These are phyloP conservation scores for Acrossocheilus fasciatus DNA, from an alignment of 2,797 vertebrate species.

Conservation along the genomic window DNA sequence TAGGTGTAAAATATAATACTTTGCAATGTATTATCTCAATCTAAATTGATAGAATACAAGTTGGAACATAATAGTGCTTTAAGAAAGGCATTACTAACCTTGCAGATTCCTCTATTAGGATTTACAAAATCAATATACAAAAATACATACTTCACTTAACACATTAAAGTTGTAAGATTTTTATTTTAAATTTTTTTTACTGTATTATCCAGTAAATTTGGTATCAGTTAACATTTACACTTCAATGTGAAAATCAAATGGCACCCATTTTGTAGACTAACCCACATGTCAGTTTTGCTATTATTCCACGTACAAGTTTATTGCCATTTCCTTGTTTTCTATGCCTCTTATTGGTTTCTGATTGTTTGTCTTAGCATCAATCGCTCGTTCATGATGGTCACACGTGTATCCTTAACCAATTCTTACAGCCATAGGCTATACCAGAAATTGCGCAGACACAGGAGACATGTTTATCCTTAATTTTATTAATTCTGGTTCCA, in stretches of 20 bases:
- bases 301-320: not conserved
- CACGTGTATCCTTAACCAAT: conserved; percentile 38
- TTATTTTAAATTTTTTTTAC: not conserved
- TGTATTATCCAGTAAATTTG: not conserved
- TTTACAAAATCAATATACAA: not conserved
- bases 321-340: not conserved
- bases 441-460: not conserved
- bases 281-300: not conserved
- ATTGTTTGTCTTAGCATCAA: not conserved
- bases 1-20: not conserved
- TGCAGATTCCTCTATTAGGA: not conserved
- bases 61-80: not conserved
- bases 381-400: conserved; percentile 6
- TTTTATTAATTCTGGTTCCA: not conserved
- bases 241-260: not conserved
- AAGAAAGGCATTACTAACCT: not conserved
- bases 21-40: not conserved
- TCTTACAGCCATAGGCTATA: not conserved
- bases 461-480: not conserved
- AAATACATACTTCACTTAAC: not conserved
- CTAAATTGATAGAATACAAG: not conserved
- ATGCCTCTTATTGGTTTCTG: not conserved
- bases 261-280: conserved; percentile 2
- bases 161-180: not conserved
- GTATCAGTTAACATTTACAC: not conserved